These are phyloP conservation scores for Anoplopoma fimbria DNA, from an alignment of 2,113 vertebrate genomes.

Conservation along the genomic window DNA sequence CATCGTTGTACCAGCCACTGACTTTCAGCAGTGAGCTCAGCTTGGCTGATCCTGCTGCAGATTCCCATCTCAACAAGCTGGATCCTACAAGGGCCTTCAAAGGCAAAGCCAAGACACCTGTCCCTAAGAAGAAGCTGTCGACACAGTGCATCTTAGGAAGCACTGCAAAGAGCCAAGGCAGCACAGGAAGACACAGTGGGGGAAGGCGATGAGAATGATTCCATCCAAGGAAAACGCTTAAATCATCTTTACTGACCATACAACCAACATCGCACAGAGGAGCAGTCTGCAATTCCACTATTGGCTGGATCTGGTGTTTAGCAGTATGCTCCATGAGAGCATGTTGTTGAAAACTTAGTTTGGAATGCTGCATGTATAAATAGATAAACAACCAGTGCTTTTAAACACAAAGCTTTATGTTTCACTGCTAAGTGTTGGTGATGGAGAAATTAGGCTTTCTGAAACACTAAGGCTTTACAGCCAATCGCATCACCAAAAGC, in stretches of 20 bases:
- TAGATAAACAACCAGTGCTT: not conserved
- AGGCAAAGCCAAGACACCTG: conserved; percentile 88
- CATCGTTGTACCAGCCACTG: conserved; percentile 95
- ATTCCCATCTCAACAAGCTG: conserved; percentile 90
- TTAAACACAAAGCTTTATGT: not conserved
- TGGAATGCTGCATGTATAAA: conserved; percentile 22
- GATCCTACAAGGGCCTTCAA: conserved; percentile 93
- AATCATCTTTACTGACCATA: not conserved
- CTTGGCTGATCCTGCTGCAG: conserved; percentile 80
- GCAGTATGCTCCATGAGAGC: not conserved
- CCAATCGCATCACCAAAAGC: not conserved
- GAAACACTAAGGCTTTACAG: not conserved
- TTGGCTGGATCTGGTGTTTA: not conserved
- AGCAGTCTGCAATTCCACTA: not conserved
- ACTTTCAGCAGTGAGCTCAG: conserved; percentile 84
- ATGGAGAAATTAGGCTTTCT: conserved; percentile 7
- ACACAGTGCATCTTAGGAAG: conserved; percentile 78
- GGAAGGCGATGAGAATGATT: conserved; percentile 72
- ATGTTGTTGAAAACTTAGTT: not conserved
- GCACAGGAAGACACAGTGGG: conserved; percentile 59
- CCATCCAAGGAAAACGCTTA: not conserved
- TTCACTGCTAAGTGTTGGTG: not conserved
- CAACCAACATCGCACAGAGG: not conserved
- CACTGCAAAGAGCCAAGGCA: conserved; percentile 76
- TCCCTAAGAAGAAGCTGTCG: conserved; percentile 89